These are phyloP conservation scores for Cyphomyrus plagiostoma DNA, from an alignment of 2,113 vertebrate species.

Conservation along the genomic window DNA sequence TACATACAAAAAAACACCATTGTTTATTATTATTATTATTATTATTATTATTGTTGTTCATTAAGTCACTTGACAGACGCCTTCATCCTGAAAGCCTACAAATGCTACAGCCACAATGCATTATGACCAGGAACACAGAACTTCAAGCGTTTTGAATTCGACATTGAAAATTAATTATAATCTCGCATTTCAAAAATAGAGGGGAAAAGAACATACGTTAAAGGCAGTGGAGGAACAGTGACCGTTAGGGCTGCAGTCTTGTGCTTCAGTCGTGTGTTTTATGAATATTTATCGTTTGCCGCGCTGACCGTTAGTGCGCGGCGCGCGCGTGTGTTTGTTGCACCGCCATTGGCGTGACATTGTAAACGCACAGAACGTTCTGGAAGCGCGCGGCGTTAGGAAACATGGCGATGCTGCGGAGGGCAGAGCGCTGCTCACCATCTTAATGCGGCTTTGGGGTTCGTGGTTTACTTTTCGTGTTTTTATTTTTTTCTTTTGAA, in stretches of 20 bases:
- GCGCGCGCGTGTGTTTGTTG: not conserved
- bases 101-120: not conserved
- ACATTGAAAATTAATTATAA: not conserved
- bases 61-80: constrained; percentile 12
- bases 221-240: not conserved
- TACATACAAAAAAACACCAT: constrained; percentile 45
- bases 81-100: not conserved
- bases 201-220: not conserved
- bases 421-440: constrained; percentile 57
- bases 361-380: constrained; percentile 52
- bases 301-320: not conserved
- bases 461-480: constrained; percentile 65
- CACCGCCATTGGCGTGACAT: constrained; percentile 9
- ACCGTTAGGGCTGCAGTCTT: not conserved
- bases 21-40: constrained; percentile 54
- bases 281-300: not conserved
- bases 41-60: constrained; percentile 32
- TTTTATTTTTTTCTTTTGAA: constrained; percentile 65
- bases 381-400: constrained; percentile 72
- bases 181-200: not conserved
- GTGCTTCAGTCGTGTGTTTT: not conserved
- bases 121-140: not conserved
- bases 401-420: constrained; percentile 31
- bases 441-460: constrained; percentile 83
- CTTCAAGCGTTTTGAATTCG: not conserved